phyloP scores from a whole-genome alignment of 2,113 vertebrate genomes.

The Rhinolophus ferrumequinum region DNA sequence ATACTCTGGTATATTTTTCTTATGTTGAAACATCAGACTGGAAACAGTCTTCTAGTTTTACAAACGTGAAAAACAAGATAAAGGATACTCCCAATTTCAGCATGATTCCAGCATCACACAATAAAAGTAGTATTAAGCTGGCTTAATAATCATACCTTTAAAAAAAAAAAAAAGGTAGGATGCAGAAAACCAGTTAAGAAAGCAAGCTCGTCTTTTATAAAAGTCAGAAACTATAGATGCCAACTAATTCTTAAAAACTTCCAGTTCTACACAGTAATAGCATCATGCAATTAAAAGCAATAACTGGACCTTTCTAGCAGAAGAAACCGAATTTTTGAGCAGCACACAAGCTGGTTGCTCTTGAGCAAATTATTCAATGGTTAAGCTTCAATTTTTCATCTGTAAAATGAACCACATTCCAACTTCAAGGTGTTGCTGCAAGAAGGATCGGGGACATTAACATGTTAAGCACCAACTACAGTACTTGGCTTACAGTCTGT shows the following conservation, averaged over 20 bases:
- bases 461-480: background rate
- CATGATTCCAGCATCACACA: background rate
- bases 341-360: background rate
- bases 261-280: background rate
- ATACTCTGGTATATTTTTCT: background rate
- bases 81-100: background rate
- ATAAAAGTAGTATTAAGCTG: background rate
- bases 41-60: background rate
- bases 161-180: background rate
- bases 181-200: background rate
- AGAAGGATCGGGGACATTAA: background rate
- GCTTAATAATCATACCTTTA: background rate
- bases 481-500: background rate
- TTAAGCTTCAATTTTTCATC: background rate
- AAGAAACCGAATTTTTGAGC: background rate
- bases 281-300: conserved; percentile 9
- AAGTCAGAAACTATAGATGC: background rate
- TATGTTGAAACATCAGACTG: background rate
- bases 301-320: background rate
- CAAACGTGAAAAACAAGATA: background rate
- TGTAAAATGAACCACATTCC: background rate
- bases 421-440: background rate
- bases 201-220: background rate
- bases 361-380: background rate
- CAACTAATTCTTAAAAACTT: background rate